These are phyloP conservation scores for Dicranocentrus wangi DNA, from an alignment of 2,888 invertebrate genomes.

Conservation along the genomic window DNA sequence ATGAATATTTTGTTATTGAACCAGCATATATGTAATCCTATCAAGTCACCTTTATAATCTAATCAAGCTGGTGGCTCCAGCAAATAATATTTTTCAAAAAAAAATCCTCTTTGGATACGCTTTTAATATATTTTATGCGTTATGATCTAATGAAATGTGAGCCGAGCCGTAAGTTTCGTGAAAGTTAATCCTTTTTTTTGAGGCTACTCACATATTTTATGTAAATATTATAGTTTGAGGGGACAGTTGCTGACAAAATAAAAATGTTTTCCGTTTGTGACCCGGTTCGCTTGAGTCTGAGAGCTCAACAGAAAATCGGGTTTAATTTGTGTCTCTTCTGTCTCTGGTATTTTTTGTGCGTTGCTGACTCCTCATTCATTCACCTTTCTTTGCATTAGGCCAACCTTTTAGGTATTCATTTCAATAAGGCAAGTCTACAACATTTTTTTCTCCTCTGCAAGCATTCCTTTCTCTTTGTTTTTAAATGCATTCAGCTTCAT, in stretches of 20 bases:
- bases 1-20: too few species aligned
- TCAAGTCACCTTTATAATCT: background rate
- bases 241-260: constrained; percentile 21
- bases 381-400: background rate
- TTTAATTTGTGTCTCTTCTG: background rate
- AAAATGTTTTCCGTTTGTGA: background rate
- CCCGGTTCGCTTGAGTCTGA: background rate
- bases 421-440: constrained; percentile 31
- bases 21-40: background rate
- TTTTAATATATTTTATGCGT: background rate
- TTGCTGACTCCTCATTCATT: constrained; percentile 10
- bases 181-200: constrained; percentile 47
- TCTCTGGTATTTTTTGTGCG: background rate
- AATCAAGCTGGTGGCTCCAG: too few species aligned
- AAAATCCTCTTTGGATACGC: background rate
- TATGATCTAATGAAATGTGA: constrained; percentile 45
- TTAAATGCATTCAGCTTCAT: background rate
- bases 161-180: constrained; percentile 31
- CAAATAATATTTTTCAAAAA: too few species aligned
- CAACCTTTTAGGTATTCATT: constrained; percentile 16
- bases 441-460: constrained; percentile 1
- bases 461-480: background rate
- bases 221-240: constrained; percentile 22
- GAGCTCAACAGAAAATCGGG: background rate
- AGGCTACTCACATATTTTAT: constrained; percentile 15